A percentile compares a stretch with the other conserved stretches of the same genome.
These are phyloP conservation scores for Picathartes gymnocephalus DNA, from an alignment of 2,113 vertebrate species.

Conservation along the genomic window DNA sequence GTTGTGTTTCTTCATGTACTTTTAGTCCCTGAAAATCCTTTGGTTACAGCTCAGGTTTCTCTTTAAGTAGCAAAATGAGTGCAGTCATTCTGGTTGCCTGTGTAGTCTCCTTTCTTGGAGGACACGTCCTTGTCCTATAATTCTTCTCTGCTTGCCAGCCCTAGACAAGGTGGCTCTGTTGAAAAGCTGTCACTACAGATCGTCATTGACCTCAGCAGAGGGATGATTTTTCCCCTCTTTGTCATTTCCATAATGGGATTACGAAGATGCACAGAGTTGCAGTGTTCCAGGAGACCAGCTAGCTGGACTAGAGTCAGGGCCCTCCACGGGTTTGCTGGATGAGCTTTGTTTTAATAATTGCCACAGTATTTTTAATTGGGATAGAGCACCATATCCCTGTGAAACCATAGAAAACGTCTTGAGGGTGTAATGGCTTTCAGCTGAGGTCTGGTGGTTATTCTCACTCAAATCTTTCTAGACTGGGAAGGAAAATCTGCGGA, in stretches of 20 bases:
- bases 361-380: not conserved
- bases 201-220: not conserved
- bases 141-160: not conserved
- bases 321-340: not conserved
- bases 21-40: constrained; percentile 21
- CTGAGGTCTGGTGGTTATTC: not conserved
- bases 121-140: not conserved
- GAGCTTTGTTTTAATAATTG: not conserved
- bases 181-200: constrained; percentile 2
- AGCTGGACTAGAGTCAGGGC: not conserved
- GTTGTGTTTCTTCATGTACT: not conserved
- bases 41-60: constrained; percentile 27
- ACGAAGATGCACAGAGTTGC: not conserved
- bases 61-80: not conserved
- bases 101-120: not conserved
- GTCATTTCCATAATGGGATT: not conserved
- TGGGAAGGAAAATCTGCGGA: not conserved
- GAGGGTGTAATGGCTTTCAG: not conserved
- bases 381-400: not conserved
- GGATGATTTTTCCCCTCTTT: not conserved
- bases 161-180: constrained; percentile 4
- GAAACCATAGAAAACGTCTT: not conserved
- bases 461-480: not conserved
- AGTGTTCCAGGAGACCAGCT: not conserved
- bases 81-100: not conserved